Percentiles rank a stretch among this genome's conserved stretches.
phyloP scores from a whole-genome alignment of 92 coral and sea anemone species.

The Actinernus sp. region DNA sequence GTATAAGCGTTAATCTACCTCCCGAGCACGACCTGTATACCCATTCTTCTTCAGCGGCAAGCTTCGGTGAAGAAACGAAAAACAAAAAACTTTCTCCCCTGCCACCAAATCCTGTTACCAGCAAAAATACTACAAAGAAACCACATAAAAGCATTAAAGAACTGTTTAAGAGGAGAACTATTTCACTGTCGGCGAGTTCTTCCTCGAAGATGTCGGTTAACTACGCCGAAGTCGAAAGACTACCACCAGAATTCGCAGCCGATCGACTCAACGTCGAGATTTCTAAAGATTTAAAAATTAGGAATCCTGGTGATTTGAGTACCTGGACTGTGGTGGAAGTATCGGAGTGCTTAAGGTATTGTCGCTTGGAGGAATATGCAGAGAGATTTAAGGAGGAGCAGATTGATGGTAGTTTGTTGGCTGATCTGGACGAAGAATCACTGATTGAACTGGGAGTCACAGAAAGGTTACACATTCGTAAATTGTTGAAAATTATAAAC shows the following conservation, averaged over 20 bases:
- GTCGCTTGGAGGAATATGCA: slow-evolving; percentile 14
- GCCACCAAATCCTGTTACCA: too few relatives aligned
- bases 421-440: slow-evolving; percentile 11
- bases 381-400: slow-evolving; percentile 7
- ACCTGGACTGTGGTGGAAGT: slow-evolving; percentile 17
- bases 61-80: too few relatives aligned
- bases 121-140: too few relatives aligned
- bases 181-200: too few relatives aligned
- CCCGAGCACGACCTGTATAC: background rate
- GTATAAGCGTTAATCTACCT: slow-evolving; percentile 6
- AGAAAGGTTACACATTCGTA: slow-evolving; percentile 1
- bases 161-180: too few relatives aligned
- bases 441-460: background rate
- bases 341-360: slow-evolving; percentile 18
- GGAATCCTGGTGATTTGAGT: slow-evolving; percentile 7
- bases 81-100: too few relatives aligned
- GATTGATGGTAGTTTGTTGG: slow-evolving; percentile 21
- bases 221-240: background rate
- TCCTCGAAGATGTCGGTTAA: too few relatives aligned
- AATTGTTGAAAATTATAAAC: slow-evolving; percentile 14
- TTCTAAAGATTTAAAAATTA: too few relatives aligned
- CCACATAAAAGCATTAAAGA: too few relatives aligned
- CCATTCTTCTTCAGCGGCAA: too few relatives aligned
- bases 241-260: background rate
- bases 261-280: too few relatives aligned